Evolutionary conservation across 2,797 vertebrate species (phyloP).

Genomic region (Acanthurus leucopareius): DNA sequence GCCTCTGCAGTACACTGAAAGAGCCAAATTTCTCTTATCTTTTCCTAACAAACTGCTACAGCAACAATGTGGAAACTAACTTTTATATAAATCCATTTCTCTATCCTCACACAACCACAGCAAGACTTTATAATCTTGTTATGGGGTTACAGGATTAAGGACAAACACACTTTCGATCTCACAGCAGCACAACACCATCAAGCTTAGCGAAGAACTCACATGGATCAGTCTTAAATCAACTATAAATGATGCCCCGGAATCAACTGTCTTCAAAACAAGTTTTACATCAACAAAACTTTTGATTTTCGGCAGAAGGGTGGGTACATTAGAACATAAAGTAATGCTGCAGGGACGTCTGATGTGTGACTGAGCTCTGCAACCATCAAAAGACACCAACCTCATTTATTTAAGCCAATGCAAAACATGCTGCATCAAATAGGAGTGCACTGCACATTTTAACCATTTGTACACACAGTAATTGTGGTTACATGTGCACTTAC

Average conservation of each 20-base stretch:
- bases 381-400: constrained; percentile 7
- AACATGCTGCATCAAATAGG: background rate
- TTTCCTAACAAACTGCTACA: constrained; percentile 47
- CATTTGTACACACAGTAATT: background rate
- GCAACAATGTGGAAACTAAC: constrained; percentile 41
- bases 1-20: constrained; percentile 20
- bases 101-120: constrained; percentile 27
- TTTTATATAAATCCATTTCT: constrained; percentile 57
- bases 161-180: constrained; percentile 53
- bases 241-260: constrained; percentile 5
- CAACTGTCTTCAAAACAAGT: constrained; percentile 8
- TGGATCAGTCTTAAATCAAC: constrained; percentile 34
- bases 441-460: constrained; percentile 8
- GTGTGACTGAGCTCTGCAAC: background rate
- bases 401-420: background rate
- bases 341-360: background rate
- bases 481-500: no score
- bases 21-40: constrained; percentile 57
- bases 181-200: constrained; percentile 27
- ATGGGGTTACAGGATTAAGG: constrained; percentile 62
- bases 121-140: constrained; percentile 58
- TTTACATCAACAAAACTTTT: background rate
- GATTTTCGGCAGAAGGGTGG: background rate
- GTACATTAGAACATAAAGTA: background rate
- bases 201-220: constrained; percentile 20